Evolutionary conservation across 2,888 invertebrate species (phyloP).

Genomic region (Chesias legatella): DNA sequence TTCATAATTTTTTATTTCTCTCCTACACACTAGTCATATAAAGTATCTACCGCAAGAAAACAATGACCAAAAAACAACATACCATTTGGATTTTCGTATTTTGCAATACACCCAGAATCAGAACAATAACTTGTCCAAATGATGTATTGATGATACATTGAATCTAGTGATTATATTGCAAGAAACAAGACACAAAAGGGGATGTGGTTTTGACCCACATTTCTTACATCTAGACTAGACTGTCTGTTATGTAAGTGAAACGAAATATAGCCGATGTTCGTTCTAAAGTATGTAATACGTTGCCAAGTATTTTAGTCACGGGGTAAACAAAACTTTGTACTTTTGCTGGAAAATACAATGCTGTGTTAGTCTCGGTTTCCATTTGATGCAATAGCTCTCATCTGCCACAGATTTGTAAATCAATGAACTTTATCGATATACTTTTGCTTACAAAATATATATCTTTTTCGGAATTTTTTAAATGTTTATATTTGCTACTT

Average conservation of each 20-base stretch:
- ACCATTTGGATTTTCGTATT: background rate
- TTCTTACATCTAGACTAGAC: slow-evolving; percentile 24
- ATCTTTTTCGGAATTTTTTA: too few relatives aligned
- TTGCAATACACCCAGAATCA: slow-evolving; percentile 26
- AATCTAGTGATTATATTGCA: slow-evolving; percentile 40
- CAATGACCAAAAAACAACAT: too few relatives aligned
- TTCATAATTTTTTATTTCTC: too few relatives aligned
- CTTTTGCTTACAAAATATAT: background rate
- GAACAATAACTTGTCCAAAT: slow-evolving; percentile 42
- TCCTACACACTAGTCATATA: too few relatives aligned
- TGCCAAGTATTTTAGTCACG: slow-evolving; percentile 16
- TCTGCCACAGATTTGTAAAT: background rate
- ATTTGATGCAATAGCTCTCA: background rate
- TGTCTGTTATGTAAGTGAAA: slow-evolving; percentile 35
- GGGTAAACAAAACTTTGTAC: slow-evolving; percentile 4
- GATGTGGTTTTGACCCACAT: slow-evolving; percentile 42
- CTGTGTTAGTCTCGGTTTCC: slow-evolving; percentile 3
- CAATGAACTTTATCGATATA: too few relatives aligned
- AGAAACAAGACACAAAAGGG: slow-evolving; percentile 38
- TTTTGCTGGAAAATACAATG: background rate
- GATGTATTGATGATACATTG: slow-evolving; percentile 37
- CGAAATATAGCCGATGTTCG: slow-evolving; percentile 20
- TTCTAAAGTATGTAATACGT: slow-evolving; percentile 1
- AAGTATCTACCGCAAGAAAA: too few relatives aligned
- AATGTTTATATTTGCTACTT: too few relatives aligned